Evolutionary conservation across 2,113 vertebrate genomes (phyloP), one percentile per base, ranked within the genome.

Genomic region (Piaya cayana): DNA sequence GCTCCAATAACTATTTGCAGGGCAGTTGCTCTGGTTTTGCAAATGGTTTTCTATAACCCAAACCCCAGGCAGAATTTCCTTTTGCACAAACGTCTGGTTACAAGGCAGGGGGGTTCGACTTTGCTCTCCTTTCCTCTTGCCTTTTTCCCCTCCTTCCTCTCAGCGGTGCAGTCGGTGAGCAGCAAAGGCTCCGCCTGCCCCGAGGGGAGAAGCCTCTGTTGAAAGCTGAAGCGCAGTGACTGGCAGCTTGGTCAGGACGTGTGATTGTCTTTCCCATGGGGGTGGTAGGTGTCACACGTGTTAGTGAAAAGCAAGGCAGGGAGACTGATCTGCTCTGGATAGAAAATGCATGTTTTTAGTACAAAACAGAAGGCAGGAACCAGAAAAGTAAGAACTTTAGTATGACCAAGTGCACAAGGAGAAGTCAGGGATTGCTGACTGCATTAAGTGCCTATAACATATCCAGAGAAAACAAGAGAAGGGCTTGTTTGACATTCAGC

Each of bases 221-320:
- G 36, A 42, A 8, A 60, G 9, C 25, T 12, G 39, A 20, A n/a
- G 34, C 0, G 0, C 12, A 5, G 3, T 17, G 37, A 42, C 36
- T 11, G 29, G 22, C 29, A 8, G n/a, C 42, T 12, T 36, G 12
- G 65, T 8, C 58, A 47, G 27, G 3, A 55, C 29, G 13, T 81
- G 87, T 71, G 0, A 0, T 11, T 56, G 27, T 2, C 70, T 75
- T 34, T 81, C 43, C 49, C 1, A 0, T 20, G 3, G 9, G 50
- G 59, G 22, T 45, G 42, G 32, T 3, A 0, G 3, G 55, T 4
- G 4, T 55, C 65, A 4, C 9, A 36, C 11, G 50, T 5, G 1
- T 20, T 27, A 56, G 19, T 39, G 52, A 81, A 63, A 86, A 52
- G 43, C 58, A 60, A 71, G 81, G 27, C 63, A 42, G 25, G 58